phyloP scores from a whole-genome alignment of 2,888 invertebrate species.

The Timema podura region DNA sequence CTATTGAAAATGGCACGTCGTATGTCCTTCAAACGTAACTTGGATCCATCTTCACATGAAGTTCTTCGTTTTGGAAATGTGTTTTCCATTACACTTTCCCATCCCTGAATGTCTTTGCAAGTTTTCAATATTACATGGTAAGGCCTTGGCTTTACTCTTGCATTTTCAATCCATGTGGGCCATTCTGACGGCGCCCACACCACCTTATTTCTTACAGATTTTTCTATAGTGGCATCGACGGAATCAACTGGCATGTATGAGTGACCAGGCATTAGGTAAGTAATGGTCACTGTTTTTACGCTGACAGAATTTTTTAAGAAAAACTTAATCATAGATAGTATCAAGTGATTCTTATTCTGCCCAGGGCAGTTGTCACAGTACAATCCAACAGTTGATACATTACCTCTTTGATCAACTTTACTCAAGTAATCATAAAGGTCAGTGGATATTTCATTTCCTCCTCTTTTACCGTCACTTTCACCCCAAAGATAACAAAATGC shows the following conservation, averaged over 20 bases:
- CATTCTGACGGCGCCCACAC: neutral
- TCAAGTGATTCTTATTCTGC: neutral
- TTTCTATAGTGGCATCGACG: neutral
- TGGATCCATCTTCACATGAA: too few species aligned
- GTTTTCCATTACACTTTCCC: too few species aligned
- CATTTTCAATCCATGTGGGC: too few species aligned
- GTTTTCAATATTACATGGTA: too few species aligned
- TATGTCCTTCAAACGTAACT: too few species aligned
- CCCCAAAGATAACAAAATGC: slow-evolving; percentile 33
- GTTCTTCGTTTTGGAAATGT: too few species aligned
- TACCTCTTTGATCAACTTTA: neutral
- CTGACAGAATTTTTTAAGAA: neutral
- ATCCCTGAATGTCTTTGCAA: too few species aligned
- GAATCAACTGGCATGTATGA: neutral
- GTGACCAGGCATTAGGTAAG: slow-evolving; percentile 2
- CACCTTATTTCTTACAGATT: neutral
- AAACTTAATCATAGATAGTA: slow-evolving; percentile 3
- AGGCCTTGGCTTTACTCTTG: too few species aligned
- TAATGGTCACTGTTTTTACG: neutral
- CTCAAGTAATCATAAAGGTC: neutral
- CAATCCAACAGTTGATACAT: neutral
- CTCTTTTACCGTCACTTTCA: slow-evolving; percentile 38
- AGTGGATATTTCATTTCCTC: slow-evolving; percentile 36
- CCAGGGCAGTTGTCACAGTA: neutral
- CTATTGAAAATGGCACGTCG: too few species aligned